phyloP scores from a whole-genome alignment of 2,113 vertebrate species.

The Azemiops feae region DNA sequence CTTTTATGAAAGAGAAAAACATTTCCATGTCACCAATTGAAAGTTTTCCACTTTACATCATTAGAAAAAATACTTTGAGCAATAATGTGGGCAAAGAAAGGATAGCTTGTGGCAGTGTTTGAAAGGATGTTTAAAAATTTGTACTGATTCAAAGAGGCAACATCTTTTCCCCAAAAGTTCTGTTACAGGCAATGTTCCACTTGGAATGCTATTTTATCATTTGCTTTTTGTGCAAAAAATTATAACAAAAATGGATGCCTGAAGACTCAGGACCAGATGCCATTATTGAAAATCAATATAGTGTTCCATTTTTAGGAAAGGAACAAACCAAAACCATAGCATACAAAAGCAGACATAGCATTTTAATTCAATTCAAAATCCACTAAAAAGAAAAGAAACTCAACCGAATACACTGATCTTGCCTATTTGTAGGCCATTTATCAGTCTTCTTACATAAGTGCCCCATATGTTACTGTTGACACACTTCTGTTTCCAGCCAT shows the following conservation, averaged over 20 bases:
- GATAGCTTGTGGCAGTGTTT: background rate
- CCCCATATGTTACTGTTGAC: background rate
- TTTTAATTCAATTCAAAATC: background rate
- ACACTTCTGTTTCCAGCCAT: background rate
- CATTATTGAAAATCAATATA: background rate
- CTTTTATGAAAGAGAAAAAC: background rate
- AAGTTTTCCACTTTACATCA: background rate
- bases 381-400: background rate
- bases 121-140: background rate
- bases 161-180: background rate
- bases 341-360: background rate
- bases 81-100: background rate
- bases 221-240: background rate
- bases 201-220: background rate
- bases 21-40: background rate
- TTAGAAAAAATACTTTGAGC: background rate
- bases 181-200: background rate
- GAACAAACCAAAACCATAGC: background rate
- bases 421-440: background rate
- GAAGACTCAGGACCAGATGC: background rate
- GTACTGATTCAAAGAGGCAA: background rate
- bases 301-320: background rate
- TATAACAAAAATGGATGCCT: background rate
- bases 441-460: background rate
- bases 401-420: background rate